These are phyloP conservation scores for Trissolcus brochymenae DNA, from an alignment of 2,888 invertebrate species.

Conservation along the genomic window DNA sequence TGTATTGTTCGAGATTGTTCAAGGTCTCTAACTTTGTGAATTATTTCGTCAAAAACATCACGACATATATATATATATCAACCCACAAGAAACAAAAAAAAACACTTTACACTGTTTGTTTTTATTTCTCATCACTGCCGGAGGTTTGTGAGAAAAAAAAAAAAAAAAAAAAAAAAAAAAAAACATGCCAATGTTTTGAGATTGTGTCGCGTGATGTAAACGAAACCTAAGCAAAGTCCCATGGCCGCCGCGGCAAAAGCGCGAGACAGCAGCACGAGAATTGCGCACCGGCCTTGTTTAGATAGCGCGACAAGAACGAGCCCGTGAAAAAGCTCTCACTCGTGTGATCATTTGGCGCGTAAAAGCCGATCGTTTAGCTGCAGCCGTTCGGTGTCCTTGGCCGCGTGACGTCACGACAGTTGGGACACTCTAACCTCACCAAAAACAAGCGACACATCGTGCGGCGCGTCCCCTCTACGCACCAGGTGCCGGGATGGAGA, in stretches of 20 bases:
- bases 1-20: too few relatives aligned
- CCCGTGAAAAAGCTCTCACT: not conserved
- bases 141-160: too few relatives aligned
- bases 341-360: slow-evolving; percentile 4
- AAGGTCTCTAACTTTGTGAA: too few relatives aligned
- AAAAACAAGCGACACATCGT: not conserved
- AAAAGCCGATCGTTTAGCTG: not conserved
- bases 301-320: slow-evolving; percentile 9
- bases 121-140: too few relatives aligned
- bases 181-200: too few relatives aligned
- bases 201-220: not conserved
- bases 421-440: not conserved
- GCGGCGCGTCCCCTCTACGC: slow-evolving; percentile 4
- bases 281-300: slow-evolving; percentile 31
- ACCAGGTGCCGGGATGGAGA: slow-evolving; percentile 81
- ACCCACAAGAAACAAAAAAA: too few relatives aligned
- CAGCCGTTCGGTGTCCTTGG: not conserved
- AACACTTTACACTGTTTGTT: too few relatives aligned
- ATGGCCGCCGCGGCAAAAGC: not conserved
- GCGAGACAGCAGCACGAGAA: not conserved
- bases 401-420: slow-evolving; percentile 2
- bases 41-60: too few relatives aligned
- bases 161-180: too few relatives aligned
- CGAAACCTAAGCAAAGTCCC: not conserved
- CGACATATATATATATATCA: too few relatives aligned